Evolutionary conservation across 2,113 vertebrate genomes (phyloP).

Genomic region (Cebidichthys violaceus): DNA sequence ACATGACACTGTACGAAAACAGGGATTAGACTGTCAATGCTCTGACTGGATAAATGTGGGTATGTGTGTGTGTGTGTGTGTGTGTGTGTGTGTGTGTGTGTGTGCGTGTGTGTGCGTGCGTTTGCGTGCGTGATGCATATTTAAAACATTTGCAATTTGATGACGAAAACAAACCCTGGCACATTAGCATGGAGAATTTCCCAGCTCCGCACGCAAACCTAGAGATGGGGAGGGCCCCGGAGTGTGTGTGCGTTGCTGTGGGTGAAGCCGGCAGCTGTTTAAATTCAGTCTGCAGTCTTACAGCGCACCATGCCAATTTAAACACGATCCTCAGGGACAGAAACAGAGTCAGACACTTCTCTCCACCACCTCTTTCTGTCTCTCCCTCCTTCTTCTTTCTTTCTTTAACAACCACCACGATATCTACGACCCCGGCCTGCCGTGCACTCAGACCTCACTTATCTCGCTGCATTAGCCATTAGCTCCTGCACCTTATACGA

Average conservation of each 20-base stretch:
- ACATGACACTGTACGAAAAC: slow-evolving; percentile 67
- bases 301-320: slow-evolving; percentile 75
- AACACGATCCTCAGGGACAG: slow-evolving; percentile 73
- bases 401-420: neutral
- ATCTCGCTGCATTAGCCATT: neutral
- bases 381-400: neutral
- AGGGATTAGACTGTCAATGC: slow-evolving; percentile 62
- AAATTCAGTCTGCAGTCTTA: slow-evolving; percentile 71
- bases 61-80: slow-evolving; percentile 31
- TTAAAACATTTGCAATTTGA: slow-evolving; percentile 82
- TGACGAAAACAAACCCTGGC: slow-evolving; percentile 83
- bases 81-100: slow-evolving; percentile 30
- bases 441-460: neutral
- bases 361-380: slow-evolving; percentile 47
- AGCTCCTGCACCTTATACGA: slow-evolving; percentile 47
- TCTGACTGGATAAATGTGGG: slow-evolving; percentile 53
- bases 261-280: slow-evolving; percentile 79
- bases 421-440: neutral
- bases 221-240: slow-evolving; percentile 67
- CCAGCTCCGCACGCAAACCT: slow-evolving; percentile 79
- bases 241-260: slow-evolving; percentile 46
- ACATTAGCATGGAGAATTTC: slow-evolving; percentile 80
- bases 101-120: slow-evolving; percentile 22
- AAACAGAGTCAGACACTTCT: slow-evolving; percentile 66
- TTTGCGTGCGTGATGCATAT: slow-evolving; percentile 70